These are phyloP conservation scores for Stenichneumon culpator DNA, from an alignment of 2,888 invertebrate species.

Conservation along the genomic window DNA sequence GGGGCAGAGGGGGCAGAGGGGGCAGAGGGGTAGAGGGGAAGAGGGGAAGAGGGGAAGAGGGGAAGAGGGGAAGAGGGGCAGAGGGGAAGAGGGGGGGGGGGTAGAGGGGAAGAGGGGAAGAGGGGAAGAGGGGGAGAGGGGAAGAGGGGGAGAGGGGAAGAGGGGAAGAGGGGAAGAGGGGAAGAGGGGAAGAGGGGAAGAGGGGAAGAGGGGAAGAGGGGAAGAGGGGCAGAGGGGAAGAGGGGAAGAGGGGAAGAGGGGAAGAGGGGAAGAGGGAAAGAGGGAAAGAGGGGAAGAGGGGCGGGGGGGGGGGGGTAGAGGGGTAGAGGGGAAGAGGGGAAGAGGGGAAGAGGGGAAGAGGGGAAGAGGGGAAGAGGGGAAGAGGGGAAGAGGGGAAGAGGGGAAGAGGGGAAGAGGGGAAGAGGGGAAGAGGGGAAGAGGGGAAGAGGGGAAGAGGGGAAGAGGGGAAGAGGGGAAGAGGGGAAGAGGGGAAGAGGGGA, in stretches of 20 bases:
- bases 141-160: constrained; percentile 15
- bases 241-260: constrained; percentile 20
- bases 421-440: no score
- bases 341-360: constrained; percentile 17
- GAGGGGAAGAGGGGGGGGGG: constrained; percentile 17
- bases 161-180: constrained; percentile 20
- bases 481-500: no score
- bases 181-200: constrained; percentile 17
- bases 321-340: constrained; percentile 16
- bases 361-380: constrained; percentile 11
- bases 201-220: constrained; percentile 14
- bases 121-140: constrained; percentile 15
- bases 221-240: constrained; percentile 14
- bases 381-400: constrained; percentile 18
- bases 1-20: constrained; percentile 19
- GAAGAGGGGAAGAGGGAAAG: constrained; percentile 16
- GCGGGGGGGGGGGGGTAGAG: no score
- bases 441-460: no score
- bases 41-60: constrained; percentile 21
- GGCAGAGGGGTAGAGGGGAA: no score
- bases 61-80: constrained; percentile 17
- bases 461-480: no score
- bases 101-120: no score
- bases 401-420: constrained; percentile 7
- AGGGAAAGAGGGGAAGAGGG: constrained; percentile 15